Evolutionary conservation across 2,113 vertebrate genomes (phyloP).

Genomic region (Phocoena sinus): DNA sequence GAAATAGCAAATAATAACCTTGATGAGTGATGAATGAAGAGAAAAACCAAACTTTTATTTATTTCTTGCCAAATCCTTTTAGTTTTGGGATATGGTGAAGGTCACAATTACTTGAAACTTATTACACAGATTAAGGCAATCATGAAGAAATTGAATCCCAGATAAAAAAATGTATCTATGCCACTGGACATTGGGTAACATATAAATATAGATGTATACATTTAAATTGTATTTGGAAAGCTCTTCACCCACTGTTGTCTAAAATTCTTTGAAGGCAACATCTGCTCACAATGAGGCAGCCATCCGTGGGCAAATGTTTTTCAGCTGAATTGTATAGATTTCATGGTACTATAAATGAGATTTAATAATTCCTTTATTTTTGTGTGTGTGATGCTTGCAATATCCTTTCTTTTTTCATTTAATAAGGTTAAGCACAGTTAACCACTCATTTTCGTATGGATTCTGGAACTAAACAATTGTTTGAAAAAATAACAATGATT

Average conservation of each 20-base stretch:
- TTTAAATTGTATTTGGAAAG: constrained; percentile 50
- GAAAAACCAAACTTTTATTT: constrained; percentile 67
- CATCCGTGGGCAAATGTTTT: constrained; percentile 50
- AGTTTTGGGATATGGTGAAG: constrained; percentile 66
- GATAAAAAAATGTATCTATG: constrained; percentile 61
- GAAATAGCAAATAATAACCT: constrained; percentile 19
- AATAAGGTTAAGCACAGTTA: constrained; percentile 43
- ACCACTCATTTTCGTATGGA: constrained; percentile 30
- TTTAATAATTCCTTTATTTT: constrained; percentile 59
- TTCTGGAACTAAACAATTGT: background rate
- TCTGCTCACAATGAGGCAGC: constrained; percentile 62
- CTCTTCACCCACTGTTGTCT: constrained; percentile 20
- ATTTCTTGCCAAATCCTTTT: constrained; percentile 77
- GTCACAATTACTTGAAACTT: constrained; percentile 72
- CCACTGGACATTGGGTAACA: background rate
- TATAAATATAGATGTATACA: background rate
- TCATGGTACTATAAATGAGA: constrained; percentile 51
- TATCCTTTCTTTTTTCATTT: constrained; percentile 41
- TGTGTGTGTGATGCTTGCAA: constrained; percentile 1
- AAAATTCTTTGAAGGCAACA: constrained; percentile 70
- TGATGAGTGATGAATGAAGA: constrained; percentile 50
- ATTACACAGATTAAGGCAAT: constrained; percentile 72
- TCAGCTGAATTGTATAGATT: constrained; percentile 51
- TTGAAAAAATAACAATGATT: background rate
- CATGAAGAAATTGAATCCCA: constrained; percentile 52